A percentile compares a stretch with the other conserved stretches of the same genome.
These are phyloP conservation scores for Takifugu ocellatus DNA, from an alignment of 2,797 vertebrate species.

Conservation along the genomic window DNA sequence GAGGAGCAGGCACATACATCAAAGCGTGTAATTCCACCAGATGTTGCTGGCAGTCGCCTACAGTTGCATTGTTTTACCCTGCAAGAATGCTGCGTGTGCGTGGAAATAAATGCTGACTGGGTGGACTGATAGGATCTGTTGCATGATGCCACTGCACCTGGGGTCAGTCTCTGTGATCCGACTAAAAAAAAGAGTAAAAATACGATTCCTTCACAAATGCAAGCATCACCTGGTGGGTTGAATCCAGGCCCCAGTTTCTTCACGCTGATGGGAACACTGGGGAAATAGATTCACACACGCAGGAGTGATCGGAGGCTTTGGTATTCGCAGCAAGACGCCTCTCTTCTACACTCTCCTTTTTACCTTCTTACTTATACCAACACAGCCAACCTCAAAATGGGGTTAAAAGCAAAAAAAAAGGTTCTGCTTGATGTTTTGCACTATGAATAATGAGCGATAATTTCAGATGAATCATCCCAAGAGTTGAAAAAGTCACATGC, in stretches of 20 bases:
- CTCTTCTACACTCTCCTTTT: slow-evolving; percentile 4
- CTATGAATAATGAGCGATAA: neutral
- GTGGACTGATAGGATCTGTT: neutral
- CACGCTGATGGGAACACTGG: slow-evolving; percentile 41
- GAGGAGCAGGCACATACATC: no score
- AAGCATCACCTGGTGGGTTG: slow-evolving; percentile 19
- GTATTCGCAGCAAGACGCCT: slow-evolving; percentile 20
- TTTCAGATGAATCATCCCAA: neutral
- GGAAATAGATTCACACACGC: slow-evolving; percentile 25
- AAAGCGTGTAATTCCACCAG: no score
- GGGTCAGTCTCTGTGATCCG: slow-evolving; percentile 18
- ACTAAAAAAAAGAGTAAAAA: slow-evolving; percentile 2
- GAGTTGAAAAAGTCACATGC: neutral
- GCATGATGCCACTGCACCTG: neutral
- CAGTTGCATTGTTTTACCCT: no score
- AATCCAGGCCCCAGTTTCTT: slow-evolving; percentile 24
- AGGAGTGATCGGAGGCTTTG: slow-evolving; percentile 13
- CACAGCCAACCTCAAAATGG: slow-evolving; percentile 6
- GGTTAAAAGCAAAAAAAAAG: slow-evolving; percentile 7
- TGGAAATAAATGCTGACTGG: slow-evolving; percentile 7
- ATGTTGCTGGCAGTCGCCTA: no score
- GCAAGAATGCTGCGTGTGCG: no score
- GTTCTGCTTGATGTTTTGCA: neutral
- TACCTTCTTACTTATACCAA: neutral
- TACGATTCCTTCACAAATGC: slow-evolving; percentile 19